Conservation (phyloP, 1,140 invertebrate species). For the Pseudobourletiella spinata region DNA sequence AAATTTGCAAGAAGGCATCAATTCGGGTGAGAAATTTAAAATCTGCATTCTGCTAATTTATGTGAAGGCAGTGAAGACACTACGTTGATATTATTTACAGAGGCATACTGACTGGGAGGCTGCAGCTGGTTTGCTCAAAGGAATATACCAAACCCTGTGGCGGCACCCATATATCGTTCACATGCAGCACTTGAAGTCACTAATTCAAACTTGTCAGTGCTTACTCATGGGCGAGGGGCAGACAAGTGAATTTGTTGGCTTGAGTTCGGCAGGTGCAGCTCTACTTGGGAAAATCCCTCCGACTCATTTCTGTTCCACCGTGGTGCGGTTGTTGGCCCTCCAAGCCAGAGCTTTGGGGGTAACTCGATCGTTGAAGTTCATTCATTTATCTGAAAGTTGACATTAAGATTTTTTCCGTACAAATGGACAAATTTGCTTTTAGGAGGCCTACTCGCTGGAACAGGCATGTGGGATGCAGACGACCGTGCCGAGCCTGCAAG, state of each 20-base stretch:
- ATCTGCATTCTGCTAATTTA: background rate
- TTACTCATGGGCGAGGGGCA: slow-evolving; percentile 66
- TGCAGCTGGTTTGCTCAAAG: slow-evolving; percentile 82
- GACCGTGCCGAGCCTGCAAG: slow-evolving; percentile 68
- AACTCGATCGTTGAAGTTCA: slow-evolving; percentile 40
- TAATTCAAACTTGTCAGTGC: slow-evolving; percentile 71
- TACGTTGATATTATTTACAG: slow-evolving; percentile 46
- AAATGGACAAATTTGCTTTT: no score
- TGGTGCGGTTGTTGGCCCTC: slow-evolving; percentile 82
- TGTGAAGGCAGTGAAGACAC: background rate
- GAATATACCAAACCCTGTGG: slow-evolving; percentile 86
- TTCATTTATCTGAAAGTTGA: no score
- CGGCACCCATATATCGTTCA: slow-evolving; percentile 93
- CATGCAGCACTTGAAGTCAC: slow-evolving; percentile 87
- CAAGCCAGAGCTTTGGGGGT: slow-evolving; percentile 85
- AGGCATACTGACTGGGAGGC: slow-evolving; percentile 94
- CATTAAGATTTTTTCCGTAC: no score
- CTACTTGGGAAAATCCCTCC: slow-evolving; percentile 81
- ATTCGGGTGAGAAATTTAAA: slow-evolving; percentile 56
- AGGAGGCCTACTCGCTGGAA: slow-evolving; percentile 86
- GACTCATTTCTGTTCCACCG: slow-evolving; percentile 88
- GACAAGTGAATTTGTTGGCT: slow-evolving; percentile 50
- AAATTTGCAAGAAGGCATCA: slow-evolving; percentile 91
- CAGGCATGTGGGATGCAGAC: slow-evolving; percentile 83
- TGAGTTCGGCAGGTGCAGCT: slow-evolving; percentile 59